A percentile compares a stretch with the other conserved stretches of the same genome.
phyloP scores from a whole-genome alignment of 2,797 vertebrate species.

The Calcarius lapponicus region DNA sequence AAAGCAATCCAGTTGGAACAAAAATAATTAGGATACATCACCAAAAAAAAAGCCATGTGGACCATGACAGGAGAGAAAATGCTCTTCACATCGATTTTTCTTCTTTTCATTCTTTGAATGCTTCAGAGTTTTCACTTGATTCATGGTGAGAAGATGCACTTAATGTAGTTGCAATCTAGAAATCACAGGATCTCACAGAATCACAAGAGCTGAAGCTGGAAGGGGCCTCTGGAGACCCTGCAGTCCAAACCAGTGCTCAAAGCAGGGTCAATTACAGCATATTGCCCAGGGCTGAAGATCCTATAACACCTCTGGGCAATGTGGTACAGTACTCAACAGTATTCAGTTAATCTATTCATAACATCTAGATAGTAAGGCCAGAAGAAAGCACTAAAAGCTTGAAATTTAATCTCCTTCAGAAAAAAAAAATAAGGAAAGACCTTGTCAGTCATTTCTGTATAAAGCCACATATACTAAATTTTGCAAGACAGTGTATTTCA shows the following conservation, averaged over 20 bases:
- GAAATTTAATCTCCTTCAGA: neutral
- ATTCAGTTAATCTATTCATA: neutral
- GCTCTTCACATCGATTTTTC: neutral
- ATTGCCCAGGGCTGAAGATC: neutral
- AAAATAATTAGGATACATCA: conserved; percentile 24
- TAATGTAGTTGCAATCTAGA: neutral
- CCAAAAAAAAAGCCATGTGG: neutral
- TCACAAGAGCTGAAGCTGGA: neutral
- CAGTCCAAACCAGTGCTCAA: neutral
- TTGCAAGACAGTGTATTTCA: neutral
- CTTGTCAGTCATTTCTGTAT: neutral
- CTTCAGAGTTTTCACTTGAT: neutral
- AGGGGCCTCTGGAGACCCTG: neutral
- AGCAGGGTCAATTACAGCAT: neutral
- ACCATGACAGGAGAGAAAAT: neutral
- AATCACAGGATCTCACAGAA: neutral
- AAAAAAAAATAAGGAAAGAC: neutral
- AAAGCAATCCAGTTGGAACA: conserved; percentile 9
- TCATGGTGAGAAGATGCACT: neutral
- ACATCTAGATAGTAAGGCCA: neutral
- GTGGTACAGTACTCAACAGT: neutral
- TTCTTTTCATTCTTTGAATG: conserved; percentile 5
- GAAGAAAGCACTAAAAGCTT: neutral
- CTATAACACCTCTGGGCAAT: neutral
- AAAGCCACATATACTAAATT: neutral